Conservation (phyloP, 53 echinoderm and acorn worm genomes). For the Apostichopus leukothele region DNA sequence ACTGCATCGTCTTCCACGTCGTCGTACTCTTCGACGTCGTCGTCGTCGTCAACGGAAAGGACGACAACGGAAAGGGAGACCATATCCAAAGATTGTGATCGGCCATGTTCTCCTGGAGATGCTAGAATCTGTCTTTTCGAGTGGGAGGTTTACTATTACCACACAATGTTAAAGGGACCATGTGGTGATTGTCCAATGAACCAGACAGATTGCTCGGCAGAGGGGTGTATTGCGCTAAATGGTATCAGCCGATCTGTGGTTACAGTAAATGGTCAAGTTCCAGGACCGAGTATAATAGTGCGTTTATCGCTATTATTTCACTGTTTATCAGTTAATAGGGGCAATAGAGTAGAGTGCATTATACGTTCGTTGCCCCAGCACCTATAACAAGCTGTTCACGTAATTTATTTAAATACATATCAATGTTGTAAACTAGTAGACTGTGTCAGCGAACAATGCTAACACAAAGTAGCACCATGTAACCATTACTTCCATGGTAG, state of each 20-base stretch:
- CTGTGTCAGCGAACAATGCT: no score
- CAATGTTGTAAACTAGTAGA: no score
- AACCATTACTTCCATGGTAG: no score
- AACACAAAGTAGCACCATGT: no score
- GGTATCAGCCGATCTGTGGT: conserved; percentile 4
- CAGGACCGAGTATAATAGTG: not conserved
- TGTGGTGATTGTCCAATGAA: conserved; percentile 46
- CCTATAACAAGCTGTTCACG: no score
- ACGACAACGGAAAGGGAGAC: not conserved
- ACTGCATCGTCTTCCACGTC: no score
- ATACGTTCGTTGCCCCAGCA: no score
- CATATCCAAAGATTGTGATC: conserved; percentile 7
- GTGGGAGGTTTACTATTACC: conserved; percentile 60
- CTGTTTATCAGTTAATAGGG: no score
- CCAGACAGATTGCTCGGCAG: not conserved
- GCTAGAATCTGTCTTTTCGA: conserved; percentile 8
- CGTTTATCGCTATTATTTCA: not conserved
- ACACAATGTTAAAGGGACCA: conserved; percentile 44
- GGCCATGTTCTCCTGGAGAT: not conserved
- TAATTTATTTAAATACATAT: no score
- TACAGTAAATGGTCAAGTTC: conserved; percentile 9
- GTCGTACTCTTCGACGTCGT: no score
- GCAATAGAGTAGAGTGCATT: no score
- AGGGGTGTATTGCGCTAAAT: not conserved
- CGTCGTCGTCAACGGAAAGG: no score